Evolutionary conservation across 1,140 invertebrate genomes (phyloP), one percentile per base, ranked within the genome.

Genomic region (Aradophagus sp.): DNA sequence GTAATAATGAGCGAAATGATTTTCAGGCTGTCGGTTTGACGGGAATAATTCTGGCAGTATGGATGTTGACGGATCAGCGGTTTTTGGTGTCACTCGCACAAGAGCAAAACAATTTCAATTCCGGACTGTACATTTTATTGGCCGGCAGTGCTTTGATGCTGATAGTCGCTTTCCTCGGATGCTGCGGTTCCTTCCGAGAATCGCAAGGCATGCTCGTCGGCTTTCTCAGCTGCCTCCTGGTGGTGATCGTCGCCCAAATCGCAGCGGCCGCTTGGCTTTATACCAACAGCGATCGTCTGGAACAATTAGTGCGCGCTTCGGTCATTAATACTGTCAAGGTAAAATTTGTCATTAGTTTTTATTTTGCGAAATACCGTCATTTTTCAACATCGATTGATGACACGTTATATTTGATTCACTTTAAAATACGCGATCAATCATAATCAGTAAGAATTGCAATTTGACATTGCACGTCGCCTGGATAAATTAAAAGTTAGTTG

Each of bases 141-240:
- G 90, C 89, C 4, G 88, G 92, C 45, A 96, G 96, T 2, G 82
- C 89, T 27, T 79, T 97, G 23, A 92, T 97, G 77, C 90, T 96
- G 65, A 79, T 95, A 31, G 91, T 97, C 14, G 93, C 95, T 0
- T 93, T 97, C 83, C 89, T 97, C 19, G 97, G 96, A 44, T 97
- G 95, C 80, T 96, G 93, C 81, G 96, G 96, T 15, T 93, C 95
- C 7, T 90, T 93, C 42, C 90, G 91, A 67, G 94, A 97, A 84
- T 95, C 91, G 56, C 93, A 93, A 75, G 95, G 93, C 82, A 90
- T 97, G 88, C 88, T 99, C 6, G 89, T 93, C 56, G 81, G 92
- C 87, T 93, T 92, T 81, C 91, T 93, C 78, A 90, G 90, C 66
- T 87, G 92, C 31, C 86, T 94, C 32, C 80, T 94, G 29, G 86